A percentile compares a stretch with the other conserved stretches of the same genome.
phyloP scores from a whole-genome alignment of 2,888 invertebrate genomes.

The Molorchus minor region DNA sequence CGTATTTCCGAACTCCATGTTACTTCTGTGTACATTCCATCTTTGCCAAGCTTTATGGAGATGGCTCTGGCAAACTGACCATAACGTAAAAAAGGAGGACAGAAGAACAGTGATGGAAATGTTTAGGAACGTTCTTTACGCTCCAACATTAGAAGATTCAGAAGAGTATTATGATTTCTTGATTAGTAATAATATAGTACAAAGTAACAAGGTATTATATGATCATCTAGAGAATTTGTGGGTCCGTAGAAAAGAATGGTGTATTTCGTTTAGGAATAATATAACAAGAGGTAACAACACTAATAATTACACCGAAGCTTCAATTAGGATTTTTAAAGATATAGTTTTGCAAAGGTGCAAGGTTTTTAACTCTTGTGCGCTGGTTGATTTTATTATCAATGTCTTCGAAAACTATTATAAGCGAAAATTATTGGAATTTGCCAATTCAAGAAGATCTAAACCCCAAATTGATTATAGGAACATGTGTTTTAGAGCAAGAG shows the following conservation, averaged over 20 bases:
- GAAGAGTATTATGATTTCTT: not conserved
- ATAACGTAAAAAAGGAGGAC: not conserved
- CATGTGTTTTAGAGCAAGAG: not conserved
- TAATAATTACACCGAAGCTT: slow-evolving; percentile 40
- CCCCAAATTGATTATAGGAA: not conserved
- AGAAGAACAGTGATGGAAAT: not conserved
- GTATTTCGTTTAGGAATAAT: not conserved
- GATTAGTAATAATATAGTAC: not conserved
- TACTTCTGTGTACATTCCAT: not conserved
- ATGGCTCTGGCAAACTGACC: not conserved
- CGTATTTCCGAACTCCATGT: not conserved
- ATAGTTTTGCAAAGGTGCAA: slow-evolving; percentile 39
- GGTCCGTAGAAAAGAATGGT: not conserved
- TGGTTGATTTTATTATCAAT: slow-evolving; percentile 26
- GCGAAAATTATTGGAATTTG: slow-evolving; percentile 19
- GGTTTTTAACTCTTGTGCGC: slow-evolving; percentile 41
- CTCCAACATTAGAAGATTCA: not conserved
- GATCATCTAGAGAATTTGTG: not conserved
- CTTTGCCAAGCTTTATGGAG: not conserved
- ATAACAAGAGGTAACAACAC: slow-evolving; percentile 21
- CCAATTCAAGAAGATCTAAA: slow-evolving; percentile 15
- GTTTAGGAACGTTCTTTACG: not conserved
- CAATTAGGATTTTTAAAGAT: slow-evolving; percentile 41
- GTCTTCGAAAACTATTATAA: slow-evolving; percentile 25
- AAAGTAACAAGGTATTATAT: slow-evolving; percentile 6